Evolutionary conservation across 2,113 vertebrate genomes (phyloP).

Genomic region (Crotalus helleri): DNA sequence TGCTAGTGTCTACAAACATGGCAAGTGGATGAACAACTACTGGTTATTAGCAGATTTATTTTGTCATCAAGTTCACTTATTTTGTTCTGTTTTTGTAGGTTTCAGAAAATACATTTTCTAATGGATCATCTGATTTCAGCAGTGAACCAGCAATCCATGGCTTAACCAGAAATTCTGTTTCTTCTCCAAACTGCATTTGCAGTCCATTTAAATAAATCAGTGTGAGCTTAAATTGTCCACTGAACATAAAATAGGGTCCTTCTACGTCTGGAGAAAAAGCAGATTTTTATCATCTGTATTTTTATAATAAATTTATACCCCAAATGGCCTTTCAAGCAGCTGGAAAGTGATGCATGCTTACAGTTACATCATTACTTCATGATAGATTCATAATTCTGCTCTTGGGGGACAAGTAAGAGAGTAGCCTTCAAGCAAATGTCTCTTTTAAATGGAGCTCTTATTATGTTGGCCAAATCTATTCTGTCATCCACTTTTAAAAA

Average conservation of each 20-base stretch:
- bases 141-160: not conserved
- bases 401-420: slow-evolving; percentile 57
- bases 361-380: slow-evolving; percentile 67
- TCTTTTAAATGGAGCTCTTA: slow-evolving; percentile 67
- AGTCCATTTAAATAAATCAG: slow-evolving; percentile 21
- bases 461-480: slow-evolving; percentile 49
- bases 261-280: slow-evolving; percentile 65
- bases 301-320: slow-evolving; percentile 75
- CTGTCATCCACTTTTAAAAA: slow-evolving; percentile 64
- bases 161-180: not conserved
- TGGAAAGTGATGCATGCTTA: slow-evolving; percentile 70
- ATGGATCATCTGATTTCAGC: not conserved
- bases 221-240: slow-evolving; percentile 25
- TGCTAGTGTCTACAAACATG: not conserved
- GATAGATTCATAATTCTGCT: slow-evolving; percentile 55
- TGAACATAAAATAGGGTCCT: slow-evolving; percentile 60
- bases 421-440: slow-evolving; percentile 67
- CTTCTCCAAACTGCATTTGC: not conserved
- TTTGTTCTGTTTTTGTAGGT: not conserved
- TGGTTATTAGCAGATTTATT: not conserved
- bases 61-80: not conserved
- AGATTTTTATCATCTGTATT: slow-evolving; percentile 67
- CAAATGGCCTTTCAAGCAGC: slow-evolving; percentile 70
- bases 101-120: not conserved
- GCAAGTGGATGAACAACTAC: not conserved